Evolutionary conservation across 2,797 vertebrate species (phyloP).

Genomic region (Nyctalus aviator): DNA sequence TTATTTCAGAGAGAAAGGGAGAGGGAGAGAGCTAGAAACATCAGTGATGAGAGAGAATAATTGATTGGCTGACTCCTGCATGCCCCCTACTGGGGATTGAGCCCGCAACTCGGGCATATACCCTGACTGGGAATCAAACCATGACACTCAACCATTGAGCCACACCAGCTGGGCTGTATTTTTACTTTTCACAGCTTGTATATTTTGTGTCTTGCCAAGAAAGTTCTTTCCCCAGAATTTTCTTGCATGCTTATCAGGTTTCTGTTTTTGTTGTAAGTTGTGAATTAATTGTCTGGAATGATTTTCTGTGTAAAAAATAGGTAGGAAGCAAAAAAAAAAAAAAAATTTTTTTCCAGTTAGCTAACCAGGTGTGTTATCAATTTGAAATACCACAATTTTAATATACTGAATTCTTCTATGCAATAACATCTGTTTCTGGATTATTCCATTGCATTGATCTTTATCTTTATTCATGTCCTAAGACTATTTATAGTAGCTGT

Average conservation of each 20-base stretch:
- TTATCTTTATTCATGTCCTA: background rate
- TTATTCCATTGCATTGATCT: constrained; percentile 8
- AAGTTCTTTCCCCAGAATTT: constrained; percentile 32
- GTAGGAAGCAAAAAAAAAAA: background rate
- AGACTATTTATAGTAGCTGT: background rate
- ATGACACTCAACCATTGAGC: too few relatives aligned
- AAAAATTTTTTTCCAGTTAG: background rate
- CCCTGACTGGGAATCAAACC: too few relatives aligned
- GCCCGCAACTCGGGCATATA: too few relatives aligned
- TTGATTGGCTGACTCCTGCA: too few relatives aligned
- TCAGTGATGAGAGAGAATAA: too few relatives aligned
- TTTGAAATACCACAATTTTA: constrained; percentile 38
- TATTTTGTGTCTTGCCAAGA: constrained; percentile 48
- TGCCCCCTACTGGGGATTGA: too few relatives aligned
- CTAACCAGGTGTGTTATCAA: background rate
- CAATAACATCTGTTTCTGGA: background rate
- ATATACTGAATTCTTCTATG: background rate
- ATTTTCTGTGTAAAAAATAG: constrained; percentile 47
- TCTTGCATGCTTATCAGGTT: background rate
- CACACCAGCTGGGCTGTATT: too few relatives aligned
- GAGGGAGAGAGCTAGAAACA: too few relatives aligned
- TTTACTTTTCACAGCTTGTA: background rate
- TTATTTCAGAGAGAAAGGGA: too few relatives aligned
- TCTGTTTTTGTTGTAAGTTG: constrained; percentile 40
- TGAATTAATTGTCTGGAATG: background rate